Percentiles rank a stretch among this genome's conserved stretches.
These are phyloP conservation scores for Oreocharis arfaki DNA, from an alignment of 2,113 vertebrate genomes.

Conservation along the genomic window DNA sequence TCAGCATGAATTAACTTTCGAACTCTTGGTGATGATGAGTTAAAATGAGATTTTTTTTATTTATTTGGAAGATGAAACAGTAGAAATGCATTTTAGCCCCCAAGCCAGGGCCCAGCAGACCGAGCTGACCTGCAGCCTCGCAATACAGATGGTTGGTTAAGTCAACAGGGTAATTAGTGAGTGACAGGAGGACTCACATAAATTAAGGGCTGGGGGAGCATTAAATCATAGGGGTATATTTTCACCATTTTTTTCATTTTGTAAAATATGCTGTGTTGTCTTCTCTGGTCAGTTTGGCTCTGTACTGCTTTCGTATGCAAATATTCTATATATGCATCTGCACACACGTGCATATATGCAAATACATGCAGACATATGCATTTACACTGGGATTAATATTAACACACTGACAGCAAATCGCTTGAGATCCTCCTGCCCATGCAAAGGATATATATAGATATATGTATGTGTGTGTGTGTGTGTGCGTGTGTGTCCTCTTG, in stretches of 20 bases:
- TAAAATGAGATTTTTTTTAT: neutral
- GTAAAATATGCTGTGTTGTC: neutral
- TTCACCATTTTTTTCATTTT: neutral
- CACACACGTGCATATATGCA: neutral
- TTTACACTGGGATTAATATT: neutral
- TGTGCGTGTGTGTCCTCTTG: neutral
- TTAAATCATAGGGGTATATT: neutral
- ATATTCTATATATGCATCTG: neutral
- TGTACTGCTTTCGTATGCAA: neutral
- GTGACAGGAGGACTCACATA: neutral
- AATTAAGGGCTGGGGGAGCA: neutral
- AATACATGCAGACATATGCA: neutral
- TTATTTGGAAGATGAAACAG: neutral
- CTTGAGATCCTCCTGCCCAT: neutral
- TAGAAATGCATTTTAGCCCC: neutral
- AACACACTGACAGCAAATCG: neutral
- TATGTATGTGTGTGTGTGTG: rapidly evolving
- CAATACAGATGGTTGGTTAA: neutral
- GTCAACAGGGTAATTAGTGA: neutral
- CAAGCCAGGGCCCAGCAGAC: neutral
- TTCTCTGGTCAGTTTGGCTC: neutral
- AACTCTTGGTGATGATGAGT: neutral
- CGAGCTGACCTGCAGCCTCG: neutral
- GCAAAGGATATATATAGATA: neutral
- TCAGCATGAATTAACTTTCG: neutral